phyloP scores from a whole-genome alignment of 2,113 vertebrate genomes.

The Gadus macrocephalus region DNA sequence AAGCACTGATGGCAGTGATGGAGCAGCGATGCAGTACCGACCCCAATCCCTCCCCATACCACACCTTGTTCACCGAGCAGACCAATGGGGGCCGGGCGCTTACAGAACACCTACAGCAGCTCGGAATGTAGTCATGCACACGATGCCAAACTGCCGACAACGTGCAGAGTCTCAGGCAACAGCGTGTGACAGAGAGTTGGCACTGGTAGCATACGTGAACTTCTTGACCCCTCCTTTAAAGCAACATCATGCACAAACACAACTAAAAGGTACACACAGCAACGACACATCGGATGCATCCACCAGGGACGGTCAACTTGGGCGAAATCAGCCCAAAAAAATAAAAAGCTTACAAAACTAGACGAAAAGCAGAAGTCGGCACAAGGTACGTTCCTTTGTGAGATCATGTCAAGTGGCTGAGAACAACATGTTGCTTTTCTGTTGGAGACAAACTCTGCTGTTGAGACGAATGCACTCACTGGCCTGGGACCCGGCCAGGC shows the following conservation, averaged over 20 bases:
- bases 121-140: neutral
- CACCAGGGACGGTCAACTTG: no score
- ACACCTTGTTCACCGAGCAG: no score
- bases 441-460: conserved; percentile 8
- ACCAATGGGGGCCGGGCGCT: neutral
- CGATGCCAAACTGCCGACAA: neutral
- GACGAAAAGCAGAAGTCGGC: no score
- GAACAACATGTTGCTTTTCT: conserved; percentile 19
- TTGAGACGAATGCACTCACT: conserved; percentile 29
- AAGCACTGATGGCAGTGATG: no score
- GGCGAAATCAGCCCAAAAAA: no score
- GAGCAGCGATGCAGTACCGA: no score
- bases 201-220: neutral
- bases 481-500: conserved; percentile 41
- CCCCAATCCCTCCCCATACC: no score
- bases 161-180: neutral
- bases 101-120: neutral
- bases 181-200: neutral
- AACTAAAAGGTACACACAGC: no score
- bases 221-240: no score
- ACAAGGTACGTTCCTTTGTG: conserved; percentile 2
- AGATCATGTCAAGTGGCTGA: conserved; percentile 25
- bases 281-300: no score
- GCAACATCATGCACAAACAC: no score
- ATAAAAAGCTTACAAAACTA: no score